These are phyloP conservation scores for Cinclus cinclus DNA, from an alignment of 2,113 vertebrate species.

Conservation along the genomic window DNA sequence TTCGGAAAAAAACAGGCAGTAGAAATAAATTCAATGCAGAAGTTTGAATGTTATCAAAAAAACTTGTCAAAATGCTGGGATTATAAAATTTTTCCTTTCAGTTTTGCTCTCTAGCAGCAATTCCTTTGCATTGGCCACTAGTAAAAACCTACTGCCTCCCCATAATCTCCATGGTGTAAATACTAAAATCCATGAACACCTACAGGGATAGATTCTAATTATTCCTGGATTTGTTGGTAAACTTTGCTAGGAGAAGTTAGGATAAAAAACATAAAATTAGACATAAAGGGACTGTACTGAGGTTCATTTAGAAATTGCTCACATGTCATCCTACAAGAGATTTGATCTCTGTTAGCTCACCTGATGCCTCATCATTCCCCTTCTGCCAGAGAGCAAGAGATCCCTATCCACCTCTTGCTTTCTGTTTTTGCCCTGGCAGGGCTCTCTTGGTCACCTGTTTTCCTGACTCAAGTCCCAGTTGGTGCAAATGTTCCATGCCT, in stretches of 20 bases:
- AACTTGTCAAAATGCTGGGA: neutral
- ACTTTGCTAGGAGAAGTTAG: neutral
- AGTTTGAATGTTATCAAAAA: neutral
- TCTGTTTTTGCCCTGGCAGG: neutral
- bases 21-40: neutral
- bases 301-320: neutral
- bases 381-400: neutral
- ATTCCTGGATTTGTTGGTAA: neutral
- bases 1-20: neutral
- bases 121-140: rapidly evolving
- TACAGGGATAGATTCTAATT: neutral
- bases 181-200: neutral
- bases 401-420: rapidly evolving
- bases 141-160: neutral
- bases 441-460: neutral
- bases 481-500: neutral
- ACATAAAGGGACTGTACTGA: rapidly evolving
- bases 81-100: neutral
- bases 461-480: neutral
- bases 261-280: neutral
- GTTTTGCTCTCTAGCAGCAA: neutral
- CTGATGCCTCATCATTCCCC: neutral
- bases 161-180: rapidly evolving
- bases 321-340: neutral
- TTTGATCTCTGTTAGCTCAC: neutral